Base-by-base conservation (phyloP, 2,888 invertebrate genomes). In the Aphrophora alni region DNA sequence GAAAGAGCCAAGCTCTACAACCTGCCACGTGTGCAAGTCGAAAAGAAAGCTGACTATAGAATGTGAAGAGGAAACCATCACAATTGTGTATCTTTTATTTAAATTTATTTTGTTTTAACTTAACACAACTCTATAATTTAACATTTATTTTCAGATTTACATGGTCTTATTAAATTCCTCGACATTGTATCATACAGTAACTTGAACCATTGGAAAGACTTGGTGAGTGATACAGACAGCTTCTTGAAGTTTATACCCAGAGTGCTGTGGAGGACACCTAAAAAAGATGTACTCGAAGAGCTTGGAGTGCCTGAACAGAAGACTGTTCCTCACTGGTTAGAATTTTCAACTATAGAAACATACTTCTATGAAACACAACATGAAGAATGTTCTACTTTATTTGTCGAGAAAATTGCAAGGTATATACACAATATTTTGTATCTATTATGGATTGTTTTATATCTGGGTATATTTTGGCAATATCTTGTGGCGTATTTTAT, bases 271-370 rank as follows among this genome's bases (percentile, higher is more conserved):
- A 89, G 95, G 75, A 93, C 92, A 14, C 89, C 91, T 51, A 95
- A 95, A 87, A 87, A 88, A 5, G 91, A 92, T 86, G 93, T 95
- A 1, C 85, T 91, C 59, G 88, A 92, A 82, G 93, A 95, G 88
- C 90, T 94, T 73, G 89, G 91, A 74, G 91, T 95, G 82, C 94
- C 94, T 0, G 87, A 89, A n/a, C 93, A 93, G 87, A 89, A 89
- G 0, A 89, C 91, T 79, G 84, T 89, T 70, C 87, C 91, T 7
- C 91, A 93, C 86, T 90, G 90, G 88, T 86, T 94, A 70, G 89
- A 90, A 68, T 92, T 95, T 86, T 91, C 93, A n/a, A 92, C 93
- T 4, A 90, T 95, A 0, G 95, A 95, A 87, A 91, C 92, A 82
- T 91, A 93, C 84, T 94, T 93, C 86, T 95, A 95, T 86, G 89